Base-by-base conservation (phyloP, 37 sponge, comb jelly and placozoan species). In the Geodia barretti region DNA sequence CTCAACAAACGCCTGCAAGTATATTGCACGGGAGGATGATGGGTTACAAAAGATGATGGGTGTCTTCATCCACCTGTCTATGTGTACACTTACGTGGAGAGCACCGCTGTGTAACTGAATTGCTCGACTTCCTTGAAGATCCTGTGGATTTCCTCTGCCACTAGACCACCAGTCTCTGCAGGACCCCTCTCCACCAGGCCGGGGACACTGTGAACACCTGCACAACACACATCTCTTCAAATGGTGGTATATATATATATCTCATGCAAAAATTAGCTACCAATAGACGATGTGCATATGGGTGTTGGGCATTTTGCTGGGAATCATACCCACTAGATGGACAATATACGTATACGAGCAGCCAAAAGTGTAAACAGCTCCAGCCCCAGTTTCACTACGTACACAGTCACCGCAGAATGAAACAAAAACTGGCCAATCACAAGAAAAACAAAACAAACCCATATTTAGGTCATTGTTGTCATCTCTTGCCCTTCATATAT, bases 81-180 rank as follows among this genome's bases (percentile, higher is more conserved):
- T 32, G 7, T 39, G 64, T 19, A 39, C 33, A 35, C 88, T 26
- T 42, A 94, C 96, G 71, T 87, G 81, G 35, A 92, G 41, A 28
- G 77, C 73, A 41, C 93, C 93, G 37, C 93, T 76, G 30, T 84
- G 42, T n/a, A n/a, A 38, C 88, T 84, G 76, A 96, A 96, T 19
- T 42, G 41, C 31, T 75, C 85, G 21, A 87, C 66, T 25, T 70
- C 77, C 36, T 41, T 54, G 74, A 95, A 75, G 41, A 78, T 8
- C 5, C 33, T 29, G 34, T 72, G 66, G 66, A 95, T 90, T 39
- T 92, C 83, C 4, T 60, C 41, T 1, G 78, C 82, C 4, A 89
- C 28, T 24, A 76, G 59, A 68, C 65, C 37, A 95, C 72, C 41
- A 95, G 64, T 23, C 70, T 76, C 17, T 24, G 25, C 40, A 95